Conservation (phyloP, 2,888 invertebrate genomes). For the Tinea trinotella region DNA sequence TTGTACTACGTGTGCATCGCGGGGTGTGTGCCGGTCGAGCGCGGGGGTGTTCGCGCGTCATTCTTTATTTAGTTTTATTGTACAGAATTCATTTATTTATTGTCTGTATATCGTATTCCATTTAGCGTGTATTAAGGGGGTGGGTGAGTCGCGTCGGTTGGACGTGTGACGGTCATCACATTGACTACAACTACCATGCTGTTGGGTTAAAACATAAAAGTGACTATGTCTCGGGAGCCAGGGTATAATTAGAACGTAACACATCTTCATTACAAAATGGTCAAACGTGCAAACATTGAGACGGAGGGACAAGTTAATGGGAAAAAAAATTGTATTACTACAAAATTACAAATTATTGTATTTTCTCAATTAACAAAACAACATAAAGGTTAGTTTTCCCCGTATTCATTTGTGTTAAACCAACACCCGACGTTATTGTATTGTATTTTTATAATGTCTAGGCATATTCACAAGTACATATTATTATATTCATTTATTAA, state of each 20-base stretch:
- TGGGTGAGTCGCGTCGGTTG: conserved; percentile 46
- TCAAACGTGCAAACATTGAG: conserved; percentile 8
- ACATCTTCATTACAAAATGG: conserved; percentile 23
- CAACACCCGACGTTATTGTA: neutral
- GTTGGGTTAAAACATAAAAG: conserved; percentile 38
- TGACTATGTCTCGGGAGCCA: conserved; percentile 44
- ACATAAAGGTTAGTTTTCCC: neutral
- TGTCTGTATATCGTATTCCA: neutral
- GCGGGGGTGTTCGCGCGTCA: too few relatives aligned
- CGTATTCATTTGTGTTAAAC: neutral
- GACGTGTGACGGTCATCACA: conserved; percentile 32
- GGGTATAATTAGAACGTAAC: too few relatives aligned
- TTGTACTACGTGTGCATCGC: too few relatives aligned
- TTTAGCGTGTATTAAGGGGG: conserved; percentile 25
- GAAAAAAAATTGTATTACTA: neutral
- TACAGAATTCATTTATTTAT: neutral
- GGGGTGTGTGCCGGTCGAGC: too few relatives aligned
- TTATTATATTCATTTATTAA: too few relatives aligned
- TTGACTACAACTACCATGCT: conserved; percentile 52
- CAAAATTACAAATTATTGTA: too few relatives aligned
- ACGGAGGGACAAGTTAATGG: conserved; percentile 6
- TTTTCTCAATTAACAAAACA: neutral
- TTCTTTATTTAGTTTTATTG: neutral
- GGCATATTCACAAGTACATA: neutral
- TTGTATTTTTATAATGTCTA: neutral